Percentiles rank a stretch among this genome's conserved stretches.
These are phyloP conservation scores for Sipha flava DNA, from an alignment of 1,140 invertebrate genomes.

Conservation along the genomic window DNA sequence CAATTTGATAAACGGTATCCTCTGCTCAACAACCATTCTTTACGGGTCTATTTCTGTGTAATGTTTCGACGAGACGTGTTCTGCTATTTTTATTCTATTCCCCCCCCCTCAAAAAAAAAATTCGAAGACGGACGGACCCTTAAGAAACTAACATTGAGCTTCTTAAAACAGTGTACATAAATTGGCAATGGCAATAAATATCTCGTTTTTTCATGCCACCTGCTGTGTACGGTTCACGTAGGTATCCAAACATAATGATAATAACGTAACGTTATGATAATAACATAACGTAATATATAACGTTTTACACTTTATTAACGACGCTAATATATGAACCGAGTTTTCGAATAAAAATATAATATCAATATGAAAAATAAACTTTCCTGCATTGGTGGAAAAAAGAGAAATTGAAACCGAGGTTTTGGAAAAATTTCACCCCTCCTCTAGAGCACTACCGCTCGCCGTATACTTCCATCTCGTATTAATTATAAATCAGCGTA, in stretches of 20 bases:
- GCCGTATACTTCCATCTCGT: not conserved
- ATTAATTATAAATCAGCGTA: constrained; percentile 8
- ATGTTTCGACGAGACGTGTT: not conserved
- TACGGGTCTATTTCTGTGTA: not conserved
- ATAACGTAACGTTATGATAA: too few relatives aligned
- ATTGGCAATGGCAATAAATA: not conserved
- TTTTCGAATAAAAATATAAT: too few relatives aligned
- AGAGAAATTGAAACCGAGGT: not conserved
- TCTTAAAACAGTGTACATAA: not conserved
- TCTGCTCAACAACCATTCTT: too few relatives aligned
- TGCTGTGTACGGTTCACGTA: too few relatives aligned
- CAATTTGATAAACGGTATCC: constrained; percentile 18
- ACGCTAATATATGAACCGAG: too few relatives aligned
- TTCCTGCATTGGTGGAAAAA: not conserved
- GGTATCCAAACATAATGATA: too few relatives aligned
- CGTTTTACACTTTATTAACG: too few relatives aligned
- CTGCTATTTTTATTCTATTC: not conserved
- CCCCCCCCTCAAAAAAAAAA: not conserved
- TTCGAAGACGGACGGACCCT: not conserved
- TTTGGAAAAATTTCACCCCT: not conserved
- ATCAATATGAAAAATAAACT: too few relatives aligned
- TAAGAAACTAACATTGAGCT: not conserved
- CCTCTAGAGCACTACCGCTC: not conserved
- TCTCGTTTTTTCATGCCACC: too few relatives aligned
- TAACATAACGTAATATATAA: too few relatives aligned